Evolutionary conservation across 2,797 vertebrate species (phyloP), one percentile per base, ranked within the genome.

Genomic region (Pteronotus mesoamericanus): DNA sequence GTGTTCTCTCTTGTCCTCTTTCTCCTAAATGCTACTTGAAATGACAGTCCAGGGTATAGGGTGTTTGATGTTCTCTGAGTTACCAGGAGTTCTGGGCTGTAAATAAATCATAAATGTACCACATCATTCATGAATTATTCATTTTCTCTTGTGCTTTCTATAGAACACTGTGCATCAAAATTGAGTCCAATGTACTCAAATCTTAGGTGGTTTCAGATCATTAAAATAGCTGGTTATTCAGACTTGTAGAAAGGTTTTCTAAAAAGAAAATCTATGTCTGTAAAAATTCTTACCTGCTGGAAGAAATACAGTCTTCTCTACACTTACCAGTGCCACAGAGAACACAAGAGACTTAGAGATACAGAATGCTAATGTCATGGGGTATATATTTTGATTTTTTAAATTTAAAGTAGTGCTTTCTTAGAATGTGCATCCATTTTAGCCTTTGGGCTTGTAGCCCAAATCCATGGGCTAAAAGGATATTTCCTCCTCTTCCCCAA

Each of bases 101-200:
- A 96, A 97, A 97, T 98, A 97, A 98, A 94, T 96, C 97, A 97
- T 97, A 98, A 98, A 97, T 96, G 95, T 94, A 92, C 79, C 82
- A 90, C 2, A 9, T 92, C n/a, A 51, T 61, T 98, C 86, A 96
- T 97, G 82, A 98, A 98, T 98, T 97, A 98, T 97, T 98, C 95
- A 98, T 97, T 93, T 95, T 91, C 96, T 71, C 94, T 97, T 96
- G 86, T 85, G 92, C 96, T 98, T 97, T 98, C 97, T 95, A 95
- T 96, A 97, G 93, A 98, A 96, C 87, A 92, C 24, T 91, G 83
- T 91, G 93, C 91, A 92, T 96, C 94, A 80, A 97, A 98, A 97
- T 89, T 32, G 93, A 92, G 87, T 95, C 93, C 74, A 96, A 95
- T 80, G 91, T 94, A 75, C 92, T 46, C 77, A 96, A 86, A 90